phyloP scores from a whole-genome alignment of 1,140 invertebrate genomes.

The Lanistes nyassanus region DNA sequence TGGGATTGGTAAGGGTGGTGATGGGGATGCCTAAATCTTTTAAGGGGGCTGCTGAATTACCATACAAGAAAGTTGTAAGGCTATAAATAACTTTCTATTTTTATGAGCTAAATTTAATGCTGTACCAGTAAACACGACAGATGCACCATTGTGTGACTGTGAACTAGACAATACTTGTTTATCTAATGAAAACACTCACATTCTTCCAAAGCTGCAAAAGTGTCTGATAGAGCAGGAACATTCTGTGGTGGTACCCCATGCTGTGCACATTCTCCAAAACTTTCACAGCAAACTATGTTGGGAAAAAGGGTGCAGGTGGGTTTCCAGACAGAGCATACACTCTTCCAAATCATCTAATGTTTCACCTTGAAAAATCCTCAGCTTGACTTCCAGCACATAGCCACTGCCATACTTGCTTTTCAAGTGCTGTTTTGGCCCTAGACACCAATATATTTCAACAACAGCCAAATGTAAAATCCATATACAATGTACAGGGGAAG shows the following conservation, averaged over 20 bases:
- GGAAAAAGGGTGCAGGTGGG: slow-evolving; percentile 72
- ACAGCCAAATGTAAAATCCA: no score
- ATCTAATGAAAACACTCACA: slow-evolving; percentile 69
- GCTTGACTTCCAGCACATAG: slow-evolving; percentile 73
- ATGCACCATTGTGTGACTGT: no score
- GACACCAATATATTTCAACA: slow-evolving; percentile 60
- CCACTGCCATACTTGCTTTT: slow-evolving; percentile 65
- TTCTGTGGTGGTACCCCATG: slow-evolving; percentile 82
- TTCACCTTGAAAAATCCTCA: slow-evolving; percentile 66
- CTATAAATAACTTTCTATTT: no score
- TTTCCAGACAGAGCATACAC: slow-evolving; percentile 77
- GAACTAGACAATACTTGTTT: no score
- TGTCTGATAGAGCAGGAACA: slow-evolving; percentile 80
- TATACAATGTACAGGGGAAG: no score
- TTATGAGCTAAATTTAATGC: no score
- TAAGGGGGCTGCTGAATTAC: no score
- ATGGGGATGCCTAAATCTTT: no score
- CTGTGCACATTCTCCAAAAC: slow-evolving; percentile 81
- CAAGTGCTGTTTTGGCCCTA: slow-evolving; percentile 68
- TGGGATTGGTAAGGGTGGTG: no score
- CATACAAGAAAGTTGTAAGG: no score
- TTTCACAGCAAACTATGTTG: slow-evolving; percentile 77
- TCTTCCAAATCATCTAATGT: slow-evolving; percentile 60
- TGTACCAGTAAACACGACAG: no score
- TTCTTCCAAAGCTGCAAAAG: slow-evolving; percentile 82